These are phyloP conservation scores for Philopotamus ludificatus DNA, from an alignment of 1,140 invertebrate genomes.

Conservation along the genomic window DNA sequence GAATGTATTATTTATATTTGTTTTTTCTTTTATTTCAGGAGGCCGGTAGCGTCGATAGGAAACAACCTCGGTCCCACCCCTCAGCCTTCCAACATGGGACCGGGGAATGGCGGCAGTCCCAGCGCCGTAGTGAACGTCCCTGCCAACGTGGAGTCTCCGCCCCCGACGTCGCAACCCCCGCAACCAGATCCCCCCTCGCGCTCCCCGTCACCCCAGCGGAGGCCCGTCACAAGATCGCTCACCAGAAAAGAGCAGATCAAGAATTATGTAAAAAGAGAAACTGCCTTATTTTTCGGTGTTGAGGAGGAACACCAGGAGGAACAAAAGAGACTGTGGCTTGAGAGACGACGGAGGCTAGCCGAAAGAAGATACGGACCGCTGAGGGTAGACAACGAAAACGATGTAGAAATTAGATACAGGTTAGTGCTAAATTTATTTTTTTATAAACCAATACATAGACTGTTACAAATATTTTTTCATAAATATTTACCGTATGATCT, in stretches of 20 bases:
- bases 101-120: not conserved
- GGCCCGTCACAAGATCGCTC: conserved; percentile 49
- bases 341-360: conserved; percentile 71
- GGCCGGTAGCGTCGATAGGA: conserved; percentile 20
- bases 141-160: not conserved
- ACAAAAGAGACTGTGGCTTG: conserved; percentile 71
- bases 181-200: conserved; percentile 45
- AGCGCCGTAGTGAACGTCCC: not conserved
- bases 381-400: conserved; percentile 52
- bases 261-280: conserved; percentile 72
- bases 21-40: conserved; percentile 16
- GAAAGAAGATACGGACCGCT: conserved; percentile 68
- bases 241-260: conserved; percentile 50
- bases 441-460: not conserved
- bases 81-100: conserved; percentile 6
- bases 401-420: conserved; percentile 37
- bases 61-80: conserved; percentile 16
- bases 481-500: too few species aligned
- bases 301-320: conserved; percentile 69
- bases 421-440: conserved; percentile 1
- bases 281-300: conserved; percentile 77
- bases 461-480: too few species aligned
- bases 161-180: conserved; percentile 32
- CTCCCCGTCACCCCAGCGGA: conserved; percentile 44
- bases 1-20: not conserved